Evolutionary conservation across 1,140 invertebrate species (phyloP).

Genomic region (Drosophila aff.): DNA sequence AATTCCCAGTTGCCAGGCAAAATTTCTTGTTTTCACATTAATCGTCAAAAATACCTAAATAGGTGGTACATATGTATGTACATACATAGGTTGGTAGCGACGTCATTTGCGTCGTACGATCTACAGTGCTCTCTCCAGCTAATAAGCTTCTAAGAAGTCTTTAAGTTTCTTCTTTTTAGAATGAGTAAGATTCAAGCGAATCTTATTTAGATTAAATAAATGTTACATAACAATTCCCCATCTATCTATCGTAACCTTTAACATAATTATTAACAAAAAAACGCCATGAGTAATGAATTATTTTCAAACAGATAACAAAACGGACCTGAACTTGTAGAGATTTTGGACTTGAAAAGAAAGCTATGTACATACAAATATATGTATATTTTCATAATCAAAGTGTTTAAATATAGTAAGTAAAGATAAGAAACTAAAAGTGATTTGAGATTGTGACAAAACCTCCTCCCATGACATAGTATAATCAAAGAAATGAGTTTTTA

Average conservation of each 20-base stretch:
- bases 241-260: no score
- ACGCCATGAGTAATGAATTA: neutral
- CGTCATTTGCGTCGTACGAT: conserved; percentile 25
- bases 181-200: neutral
- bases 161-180: neutral
- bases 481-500: no score
- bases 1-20: conserved; percentile 36
- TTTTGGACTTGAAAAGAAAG: no score
- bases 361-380: no score
- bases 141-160: neutral
- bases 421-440: neutral
- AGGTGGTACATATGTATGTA: neutral
- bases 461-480: neutral
- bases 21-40: neutral
- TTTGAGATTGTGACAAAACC: neutral
- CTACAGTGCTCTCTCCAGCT: neutral
- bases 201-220: neutral
- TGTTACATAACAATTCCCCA: no score
- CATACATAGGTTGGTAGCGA: neutral
- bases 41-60: neutral
- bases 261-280: neutral
- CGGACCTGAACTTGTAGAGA: neutral
- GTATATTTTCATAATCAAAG: conserved; percentile 8
- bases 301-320: neutral
- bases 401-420: neutral